A percentile compares a stretch with the other conserved stretches of the same genome.
These are phyloP conservation scores for Tachypleus tridentatus DNA, from an alignment of 1,140 invertebrate genomes.

Conservation along the genomic window DNA sequence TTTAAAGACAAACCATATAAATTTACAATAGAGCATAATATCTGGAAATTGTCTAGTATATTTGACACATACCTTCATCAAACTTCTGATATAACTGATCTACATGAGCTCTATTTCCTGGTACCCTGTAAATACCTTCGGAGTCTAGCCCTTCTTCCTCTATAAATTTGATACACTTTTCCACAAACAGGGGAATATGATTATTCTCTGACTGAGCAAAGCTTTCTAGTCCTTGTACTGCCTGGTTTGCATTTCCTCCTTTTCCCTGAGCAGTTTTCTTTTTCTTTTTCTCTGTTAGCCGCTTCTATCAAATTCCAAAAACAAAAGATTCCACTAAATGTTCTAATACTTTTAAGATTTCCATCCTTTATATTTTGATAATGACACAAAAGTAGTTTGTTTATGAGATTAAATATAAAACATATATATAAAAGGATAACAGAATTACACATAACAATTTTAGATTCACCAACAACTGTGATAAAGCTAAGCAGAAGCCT, in stretches of 20 bases:
- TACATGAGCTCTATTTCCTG: constrained; percentile 87
- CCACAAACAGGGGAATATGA: constrained; percentile 77
- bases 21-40: too few relatives aligned
- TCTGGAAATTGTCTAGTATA: too few relatives aligned
- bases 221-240: constrained; percentile 41
- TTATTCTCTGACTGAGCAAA: constrained; percentile 64
- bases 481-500: too few relatives aligned
- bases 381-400: too few relatives aligned
- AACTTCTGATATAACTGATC: constrained; percentile 83
- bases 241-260: constrained; percentile 35
- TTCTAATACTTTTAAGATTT: too few relatives aligned
- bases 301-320: constrained; percentile 31
- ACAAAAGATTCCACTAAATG: too few relatives aligned
- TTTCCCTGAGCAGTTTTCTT: constrained; percentile 52
- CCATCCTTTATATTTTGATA: too few relatives aligned
- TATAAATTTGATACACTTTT: constrained; percentile 88
- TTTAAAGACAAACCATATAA: too few relatives aligned
- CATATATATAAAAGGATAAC: too few relatives aligned
- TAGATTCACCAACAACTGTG: too few relatives aligned
- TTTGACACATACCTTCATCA: constrained; percentile 47
- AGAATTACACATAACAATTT: too few relatives aligned
- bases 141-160: constrained; percentile 74
- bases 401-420: too few relatives aligned
- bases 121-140: constrained; percentile 89
- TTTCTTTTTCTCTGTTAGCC: constrained; percentile 49